A percentile compares a stretch with the other conserved stretches of the same genome.
These are phyloP conservation scores for Corythoichthys haematopterus DNA, from an alignment of 2,113 vertebrate species.

Conservation along the genomic window DNA sequence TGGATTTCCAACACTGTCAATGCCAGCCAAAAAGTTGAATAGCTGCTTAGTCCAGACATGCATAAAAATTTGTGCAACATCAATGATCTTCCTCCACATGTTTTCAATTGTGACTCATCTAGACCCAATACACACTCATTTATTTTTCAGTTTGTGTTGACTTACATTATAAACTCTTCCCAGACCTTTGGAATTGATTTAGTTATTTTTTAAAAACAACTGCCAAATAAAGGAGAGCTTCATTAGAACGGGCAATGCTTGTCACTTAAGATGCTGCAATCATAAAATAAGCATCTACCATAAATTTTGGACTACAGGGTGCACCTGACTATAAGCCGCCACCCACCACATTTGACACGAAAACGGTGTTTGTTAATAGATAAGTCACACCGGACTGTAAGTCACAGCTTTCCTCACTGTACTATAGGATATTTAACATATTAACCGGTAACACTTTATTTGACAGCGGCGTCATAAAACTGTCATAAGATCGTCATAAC, in stretches of 20 bases:
- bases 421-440: too few species aligned
- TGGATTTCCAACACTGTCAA: too few species aligned
- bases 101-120: neutral
- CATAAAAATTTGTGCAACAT: neutral
- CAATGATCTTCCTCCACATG: neutral
- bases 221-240: neutral
- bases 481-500: too few species aligned
- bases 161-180: neutral
- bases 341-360: too few species aligned
- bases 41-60: neutral
- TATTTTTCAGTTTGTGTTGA: neutral
- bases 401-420: too few species aligned
- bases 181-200: neutral
- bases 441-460: too few species aligned
- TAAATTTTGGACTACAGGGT: too few species aligned
- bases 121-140: neutral
- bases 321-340: too few species aligned
- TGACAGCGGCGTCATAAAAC: too few species aligned
- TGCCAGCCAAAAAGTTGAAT: too few species aligned
- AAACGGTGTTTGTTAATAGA: too few species aligned
- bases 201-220: neutral
- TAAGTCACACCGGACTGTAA: too few species aligned
- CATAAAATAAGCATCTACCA: slow-evolving; percentile 1
- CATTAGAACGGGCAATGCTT: neutral
- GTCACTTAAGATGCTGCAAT: neutral